A percentile compares a stretch with the other conserved stretches of the same genome.
These are phyloP conservation scores for Psix sp. DNA, from an alignment of 1,140 invertebrate genomes.

Conservation along the genomic window DNA sequence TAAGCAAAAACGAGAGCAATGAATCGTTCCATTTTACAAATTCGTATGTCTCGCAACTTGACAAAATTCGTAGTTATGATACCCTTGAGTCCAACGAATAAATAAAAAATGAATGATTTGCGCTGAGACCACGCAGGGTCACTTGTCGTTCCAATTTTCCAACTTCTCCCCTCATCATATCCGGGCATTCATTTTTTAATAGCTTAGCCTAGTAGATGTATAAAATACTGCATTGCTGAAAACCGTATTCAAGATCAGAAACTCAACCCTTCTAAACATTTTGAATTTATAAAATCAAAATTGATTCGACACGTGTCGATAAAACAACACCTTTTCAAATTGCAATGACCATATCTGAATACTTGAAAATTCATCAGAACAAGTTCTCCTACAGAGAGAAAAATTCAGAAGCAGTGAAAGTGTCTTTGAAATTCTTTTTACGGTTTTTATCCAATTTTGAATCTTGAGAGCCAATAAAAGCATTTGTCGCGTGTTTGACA, in stretches of 20 bases:
- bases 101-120: slow-evolving; percentile 4
- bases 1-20: too few species aligned
- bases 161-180: slow-evolving; percentile 1
- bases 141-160: slow-evolving; percentile 7
- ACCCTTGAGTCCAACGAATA: too few species aligned
- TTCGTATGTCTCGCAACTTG: too few species aligned
- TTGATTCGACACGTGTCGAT: slow-evolving; percentile 40
- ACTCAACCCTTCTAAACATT: slow-evolving; percentile 28
- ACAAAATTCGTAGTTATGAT: too few species aligned
- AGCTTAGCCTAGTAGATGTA: slow-evolving; percentile 13
- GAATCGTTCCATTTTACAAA: too few species aligned
- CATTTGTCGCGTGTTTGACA: slow-evolving; percentile 2
- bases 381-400: too few species aligned
- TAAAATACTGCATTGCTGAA: slow-evolving; percentile 21
- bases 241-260: slow-evolving; percentile 19
- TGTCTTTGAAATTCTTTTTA: too few species aligned
- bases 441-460: too few species aligned
- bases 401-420: too few species aligned
- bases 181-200: slow-evolving; percentile 14
- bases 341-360: too few species aligned
- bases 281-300: slow-evolving; percentile 43
- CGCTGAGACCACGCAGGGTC: slow-evolving; percentile 4
- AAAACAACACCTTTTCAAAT: slow-evolving; percentile 32
- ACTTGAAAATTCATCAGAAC: too few species aligned
- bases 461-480: too few species aligned